Evolutionary conservation across 2,888 invertebrate species (phyloP).

Genomic region (Watsonalla binaria): DNA sequence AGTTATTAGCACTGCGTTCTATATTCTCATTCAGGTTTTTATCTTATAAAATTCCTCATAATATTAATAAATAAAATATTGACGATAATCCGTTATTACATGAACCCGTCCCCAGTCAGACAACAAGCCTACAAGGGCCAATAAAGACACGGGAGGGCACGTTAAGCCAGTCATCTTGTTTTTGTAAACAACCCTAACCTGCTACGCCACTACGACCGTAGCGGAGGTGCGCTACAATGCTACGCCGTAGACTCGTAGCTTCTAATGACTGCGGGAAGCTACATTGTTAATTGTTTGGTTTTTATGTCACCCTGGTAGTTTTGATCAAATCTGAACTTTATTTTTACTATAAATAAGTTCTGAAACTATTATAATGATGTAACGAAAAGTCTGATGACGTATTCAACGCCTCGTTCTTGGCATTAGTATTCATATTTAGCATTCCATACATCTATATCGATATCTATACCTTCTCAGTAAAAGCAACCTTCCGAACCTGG

Average conservation of each 20-base stretch:
- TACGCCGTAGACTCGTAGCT: conserved; percentile 27
- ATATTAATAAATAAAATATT: too few species aligned
- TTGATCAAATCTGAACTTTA: background rate
- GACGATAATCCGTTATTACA: conserved; percentile 11
- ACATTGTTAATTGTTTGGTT: conserved; percentile 24
- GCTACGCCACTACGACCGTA: conserved; percentile 31
- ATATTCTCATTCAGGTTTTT: too few species aligned
- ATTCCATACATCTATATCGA: too few species aligned
- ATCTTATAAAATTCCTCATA: too few species aligned
- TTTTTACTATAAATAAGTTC: background rate
- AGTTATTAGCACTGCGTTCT: too few species aligned
- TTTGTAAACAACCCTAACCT: conserved; percentile 61
- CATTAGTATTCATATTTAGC: too few species aligned
- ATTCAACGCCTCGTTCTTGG: too few species aligned
- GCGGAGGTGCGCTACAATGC: conserved; percentile 29
- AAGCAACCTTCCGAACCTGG: too few species aligned
- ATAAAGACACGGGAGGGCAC: conserved; percentile 60
- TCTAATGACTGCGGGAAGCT: conserved; percentile 12
- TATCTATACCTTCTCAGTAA: too few species aligned
- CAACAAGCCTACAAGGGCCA: conserved; percentile 59
- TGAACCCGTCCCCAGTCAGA: conserved; percentile 35
- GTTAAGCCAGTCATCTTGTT: conserved; percentile 72
- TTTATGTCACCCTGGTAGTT: conserved; percentile 12
- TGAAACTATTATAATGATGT: too few species aligned
- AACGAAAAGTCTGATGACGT: too few species aligned